Conservation (phyloP, 1,140 invertebrate species). For the Leptopilina clavipes region DNA sequence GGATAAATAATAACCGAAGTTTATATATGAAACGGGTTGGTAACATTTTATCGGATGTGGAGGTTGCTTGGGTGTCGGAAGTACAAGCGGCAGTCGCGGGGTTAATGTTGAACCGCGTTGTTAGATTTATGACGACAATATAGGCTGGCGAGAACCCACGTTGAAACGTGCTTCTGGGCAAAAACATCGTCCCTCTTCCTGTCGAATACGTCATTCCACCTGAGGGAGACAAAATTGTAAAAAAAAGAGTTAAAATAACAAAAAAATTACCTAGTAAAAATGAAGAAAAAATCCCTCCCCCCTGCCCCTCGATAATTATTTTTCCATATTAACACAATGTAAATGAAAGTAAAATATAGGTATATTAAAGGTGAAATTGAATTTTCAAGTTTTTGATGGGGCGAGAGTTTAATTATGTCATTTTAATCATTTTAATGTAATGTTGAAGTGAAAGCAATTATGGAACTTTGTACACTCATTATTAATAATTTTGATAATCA, state of each 20-base stretch:
- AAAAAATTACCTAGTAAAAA: no score
- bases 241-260: not conserved
- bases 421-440: not conserved
- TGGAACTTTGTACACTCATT: not conserved
- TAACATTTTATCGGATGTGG: conserved; percentile 60
- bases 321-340: no score
- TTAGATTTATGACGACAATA: conserved; percentile 70
- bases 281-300: no score
- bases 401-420: not conserved
- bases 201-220: conserved; percentile 52
- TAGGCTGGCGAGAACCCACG: conserved; percentile 61
- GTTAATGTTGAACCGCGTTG: conserved; percentile 62
- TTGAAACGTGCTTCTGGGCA: conserved; percentile 56
- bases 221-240: not conserved
- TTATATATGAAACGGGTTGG: conserved; percentile 42
- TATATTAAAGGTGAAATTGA: not conserved
- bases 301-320: no score
- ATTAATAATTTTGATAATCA: conserved; percentile 11
- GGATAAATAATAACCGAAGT: conserved; percentile 58
- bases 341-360: no score
- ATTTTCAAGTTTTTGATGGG: not conserved
- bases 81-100: conserved; percentile 56
- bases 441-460: not conserved
- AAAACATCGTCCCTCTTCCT: conserved; percentile 49
- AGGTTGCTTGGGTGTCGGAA: conserved; percentile 62